These are phyloP conservation scores for Peromyscus nudipes DNA, from an alignment of 2,797 vertebrate genomes.

Conservation along the genomic window DNA sequence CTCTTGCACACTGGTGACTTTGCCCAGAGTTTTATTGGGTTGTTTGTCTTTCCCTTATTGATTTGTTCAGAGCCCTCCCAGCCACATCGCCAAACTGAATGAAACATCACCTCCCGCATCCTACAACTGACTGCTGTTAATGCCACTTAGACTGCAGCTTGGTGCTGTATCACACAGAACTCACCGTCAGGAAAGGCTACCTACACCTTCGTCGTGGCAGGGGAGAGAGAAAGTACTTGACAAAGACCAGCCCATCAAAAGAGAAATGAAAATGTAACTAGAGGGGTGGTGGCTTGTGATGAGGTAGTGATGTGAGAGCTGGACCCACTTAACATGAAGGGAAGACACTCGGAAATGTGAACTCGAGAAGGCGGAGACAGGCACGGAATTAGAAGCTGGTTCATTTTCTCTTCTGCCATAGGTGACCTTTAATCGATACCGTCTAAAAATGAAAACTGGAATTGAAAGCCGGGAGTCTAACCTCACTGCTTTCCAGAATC, in stretches of 20 bases:
- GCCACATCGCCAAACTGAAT: neutral
- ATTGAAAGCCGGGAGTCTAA: slow-evolving; percentile 62
- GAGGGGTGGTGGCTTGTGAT: neutral
- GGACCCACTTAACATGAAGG: neutral
- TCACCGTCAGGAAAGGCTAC: neutral
- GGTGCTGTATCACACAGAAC: neutral
- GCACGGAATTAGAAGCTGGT: neutral
- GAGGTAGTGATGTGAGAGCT: neutral
- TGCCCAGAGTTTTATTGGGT: neutral
- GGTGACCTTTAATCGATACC: slow-evolving; percentile 13
- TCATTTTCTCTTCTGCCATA: slow-evolving; percentile 65
- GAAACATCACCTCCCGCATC: slow-evolving; percentile 24
- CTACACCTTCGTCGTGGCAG: neutral
- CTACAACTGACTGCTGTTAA: neutral
- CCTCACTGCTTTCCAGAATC: slow-evolving; percentile 63
- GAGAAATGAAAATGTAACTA: slow-evolving; percentile 1
- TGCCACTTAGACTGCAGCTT: neutral
- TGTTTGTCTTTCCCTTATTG: slow-evolving; percentile 49
- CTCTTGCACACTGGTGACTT: slow-evolving; percentile 36
- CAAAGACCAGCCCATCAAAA: slow-evolving; percentile 49
- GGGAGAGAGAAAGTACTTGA: neutral
- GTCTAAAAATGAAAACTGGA: slow-evolving; percentile 68
- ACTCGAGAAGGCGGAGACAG: neutral
- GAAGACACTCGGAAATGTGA: neutral
- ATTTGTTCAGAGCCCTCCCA: neutral